A percentile compares a stretch with the other conserved stretches of the same genome.
These are phyloP conservation scores for Grantiella picta DNA, from an alignment of 2,113 vertebrate genomes.

Conservation along the genomic window DNA sequence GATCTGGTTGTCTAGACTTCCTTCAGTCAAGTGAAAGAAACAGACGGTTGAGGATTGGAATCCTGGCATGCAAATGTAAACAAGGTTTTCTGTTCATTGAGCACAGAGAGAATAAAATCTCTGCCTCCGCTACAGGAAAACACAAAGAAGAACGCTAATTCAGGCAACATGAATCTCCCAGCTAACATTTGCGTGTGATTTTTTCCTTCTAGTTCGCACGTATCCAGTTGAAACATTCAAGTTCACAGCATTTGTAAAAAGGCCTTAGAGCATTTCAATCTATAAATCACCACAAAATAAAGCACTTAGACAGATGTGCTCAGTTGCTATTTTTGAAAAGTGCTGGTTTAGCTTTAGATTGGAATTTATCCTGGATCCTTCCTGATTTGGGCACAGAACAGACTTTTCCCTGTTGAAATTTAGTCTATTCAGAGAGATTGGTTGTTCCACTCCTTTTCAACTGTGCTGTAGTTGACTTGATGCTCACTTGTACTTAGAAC, in stretches of 20 bases:
- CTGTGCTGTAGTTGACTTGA: not conserved
- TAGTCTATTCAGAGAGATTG: not conserved
- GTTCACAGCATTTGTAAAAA: not conserved
- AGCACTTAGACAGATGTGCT: not conserved
- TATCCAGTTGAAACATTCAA: not conserved
- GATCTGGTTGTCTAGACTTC: not conserved
- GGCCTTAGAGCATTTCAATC: not conserved
- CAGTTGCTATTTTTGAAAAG: not conserved
- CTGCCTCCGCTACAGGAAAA: not conserved
- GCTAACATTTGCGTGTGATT: accelerated
- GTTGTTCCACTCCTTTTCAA: not conserved
- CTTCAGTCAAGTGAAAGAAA: not conserved
- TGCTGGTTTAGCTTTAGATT: not conserved
- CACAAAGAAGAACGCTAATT: not conserved
- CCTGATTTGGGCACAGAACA: not conserved
- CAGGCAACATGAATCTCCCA: not conserved
- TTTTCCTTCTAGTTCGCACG: not conserved
- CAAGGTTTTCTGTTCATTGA: accelerated
- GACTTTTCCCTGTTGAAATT: not conserved
- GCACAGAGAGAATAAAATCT: not conserved
- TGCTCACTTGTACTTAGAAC: not conserved
- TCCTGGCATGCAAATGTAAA: not conserved
- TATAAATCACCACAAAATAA: not conserved
- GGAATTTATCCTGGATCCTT: not conserved
- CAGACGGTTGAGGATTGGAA: not conserved